Base-by-base conservation (phyloP, 30 jellyfish, hydroid and myxozoan genomes). In the Chironex yamaguchii region DNA sequence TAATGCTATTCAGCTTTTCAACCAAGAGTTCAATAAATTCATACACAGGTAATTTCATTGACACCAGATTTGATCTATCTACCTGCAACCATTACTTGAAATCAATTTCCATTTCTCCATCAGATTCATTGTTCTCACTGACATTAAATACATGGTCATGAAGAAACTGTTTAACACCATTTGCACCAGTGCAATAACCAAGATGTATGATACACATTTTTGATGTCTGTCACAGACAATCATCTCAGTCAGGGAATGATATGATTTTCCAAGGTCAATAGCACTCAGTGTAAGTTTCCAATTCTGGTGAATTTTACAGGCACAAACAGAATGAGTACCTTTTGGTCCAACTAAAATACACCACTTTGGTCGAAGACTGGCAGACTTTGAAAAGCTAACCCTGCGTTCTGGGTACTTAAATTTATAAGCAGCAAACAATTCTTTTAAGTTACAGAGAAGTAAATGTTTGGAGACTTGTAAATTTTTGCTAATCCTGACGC, bases 271-370 rank as follows among this genome's bases (percentile, higher is more conserved):
- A n/a, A n/a, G n/a, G n/a, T n/a, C 75, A 1, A 69, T 17, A 1
- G 91, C 88, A 30, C 49, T 36, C 22, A 90, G 52, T 71, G 79
- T 49, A 76, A 91, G 85, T 29, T 22, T 62, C 9, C 67, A 25
- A 62, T 86, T 91, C 58, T 91, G 98, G 82, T 91, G 98, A 4
- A 79, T 53, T 3, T 88, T 65, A 89, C 98, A 91, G 23, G 74
- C 88, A 74, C 96, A 90, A 11, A 91, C 98, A 1, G 91, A 76
- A 81, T 91, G 98, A 2, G 98, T 79, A 25, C 95, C 96, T 31
- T 92, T 68, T 34, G 81, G 71, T 13, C 98, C 98, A 54, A 89
- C 98, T 21, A 71, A 9, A 21, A 85, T 48, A 65, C 93, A 84
- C 81, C 92, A 79, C 53, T 86, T 91, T 52, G 97, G 98, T 70